Percentiles rank a stretch among this genome's conserved stretches.
Evolutionary conservation across 23 tunicate genomes (phyloP).

Genomic region (Halocynthia aurantium): DNA sequence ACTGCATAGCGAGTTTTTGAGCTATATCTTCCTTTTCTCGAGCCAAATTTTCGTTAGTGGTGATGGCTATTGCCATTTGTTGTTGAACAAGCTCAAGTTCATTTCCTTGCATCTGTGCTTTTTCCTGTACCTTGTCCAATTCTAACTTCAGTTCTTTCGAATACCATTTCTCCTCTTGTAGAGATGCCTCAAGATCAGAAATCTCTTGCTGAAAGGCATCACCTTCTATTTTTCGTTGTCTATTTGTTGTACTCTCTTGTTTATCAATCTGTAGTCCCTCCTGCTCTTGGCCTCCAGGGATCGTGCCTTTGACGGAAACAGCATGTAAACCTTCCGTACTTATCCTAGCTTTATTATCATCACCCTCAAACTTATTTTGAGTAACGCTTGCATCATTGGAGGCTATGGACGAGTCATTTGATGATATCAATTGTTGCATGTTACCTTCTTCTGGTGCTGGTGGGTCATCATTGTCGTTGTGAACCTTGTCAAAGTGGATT

Average conservation of each 20-base stretch:
- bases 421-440: not conserved
- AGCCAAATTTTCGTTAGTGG: constrained; percentile 79
- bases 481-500: constrained; percentile 64
- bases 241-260: not conserved
- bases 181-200: constrained; percentile 45
- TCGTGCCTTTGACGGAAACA: not conserved
- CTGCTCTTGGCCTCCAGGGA: too few species aligned
- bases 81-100: constrained; percentile 43
- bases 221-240: not conserved
- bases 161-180: constrained; percentile 88
- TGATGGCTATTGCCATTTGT: constrained; percentile 59
- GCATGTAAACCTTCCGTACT: constrained; percentile 18
- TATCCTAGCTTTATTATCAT: too few species aligned
- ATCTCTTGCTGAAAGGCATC: constrained; percentile 29
- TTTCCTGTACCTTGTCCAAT: constrained; percentile 34
- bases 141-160: constrained; percentile 68
- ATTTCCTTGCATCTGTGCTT: constrained; percentile 13
- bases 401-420: too few species aligned
- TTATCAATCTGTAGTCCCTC: too few species aligned
- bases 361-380: not conserved
- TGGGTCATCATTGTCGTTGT: constrained; percentile 7
- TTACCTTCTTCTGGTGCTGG: constrained; percentile 12
- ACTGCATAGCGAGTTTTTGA: constrained; percentile 39
- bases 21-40: constrained; percentile 53
- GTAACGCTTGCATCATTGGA: not conserved